Percentiles rank a stretch among this genome's conserved stretches.
Conservation (phyloP, 2,113 vertebrate genomes). For the Gopherus evgoodei region DNA sequence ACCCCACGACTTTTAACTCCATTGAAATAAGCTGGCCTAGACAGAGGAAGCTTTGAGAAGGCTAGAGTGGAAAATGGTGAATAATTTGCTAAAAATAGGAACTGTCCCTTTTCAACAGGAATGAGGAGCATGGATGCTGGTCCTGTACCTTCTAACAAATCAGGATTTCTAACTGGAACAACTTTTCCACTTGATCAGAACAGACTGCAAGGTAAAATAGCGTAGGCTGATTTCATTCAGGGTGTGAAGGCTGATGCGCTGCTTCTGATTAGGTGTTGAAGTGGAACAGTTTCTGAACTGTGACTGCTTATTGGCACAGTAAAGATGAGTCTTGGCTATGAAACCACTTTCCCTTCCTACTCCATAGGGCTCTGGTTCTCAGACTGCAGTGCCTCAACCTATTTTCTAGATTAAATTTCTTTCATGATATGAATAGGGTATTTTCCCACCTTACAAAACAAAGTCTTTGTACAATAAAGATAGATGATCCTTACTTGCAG, state of each 20-base stretch:
- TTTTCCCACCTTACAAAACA: neutral
- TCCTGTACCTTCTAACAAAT: neutral
- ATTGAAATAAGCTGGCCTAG: neutral
- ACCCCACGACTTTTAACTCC: neutral
- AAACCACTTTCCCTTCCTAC: neutral
- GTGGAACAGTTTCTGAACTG: neutral
- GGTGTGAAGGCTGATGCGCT: neutral
- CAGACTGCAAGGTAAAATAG: neutral
- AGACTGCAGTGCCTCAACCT: neutral
- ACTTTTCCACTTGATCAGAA: neutral
- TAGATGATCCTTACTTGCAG: neutral
- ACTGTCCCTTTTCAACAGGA: neutral
- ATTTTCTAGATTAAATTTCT: slow-evolving; percentile 51
- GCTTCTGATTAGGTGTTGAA: neutral
- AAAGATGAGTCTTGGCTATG: neutral
- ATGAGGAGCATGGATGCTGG: neutral
- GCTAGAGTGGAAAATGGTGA: neutral
- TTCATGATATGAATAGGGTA: neutral
- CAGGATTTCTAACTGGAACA: neutral
- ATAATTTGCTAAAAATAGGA: neutral
- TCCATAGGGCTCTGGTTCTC: neutral
- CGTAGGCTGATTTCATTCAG: neutral
- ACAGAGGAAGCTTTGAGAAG: neutral
- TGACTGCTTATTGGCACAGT: neutral
- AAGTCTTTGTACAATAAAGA: neutral